Conservation (phyloP, 2,888 invertebrate genomes). For the Mactromeris polynyma region DNA sequence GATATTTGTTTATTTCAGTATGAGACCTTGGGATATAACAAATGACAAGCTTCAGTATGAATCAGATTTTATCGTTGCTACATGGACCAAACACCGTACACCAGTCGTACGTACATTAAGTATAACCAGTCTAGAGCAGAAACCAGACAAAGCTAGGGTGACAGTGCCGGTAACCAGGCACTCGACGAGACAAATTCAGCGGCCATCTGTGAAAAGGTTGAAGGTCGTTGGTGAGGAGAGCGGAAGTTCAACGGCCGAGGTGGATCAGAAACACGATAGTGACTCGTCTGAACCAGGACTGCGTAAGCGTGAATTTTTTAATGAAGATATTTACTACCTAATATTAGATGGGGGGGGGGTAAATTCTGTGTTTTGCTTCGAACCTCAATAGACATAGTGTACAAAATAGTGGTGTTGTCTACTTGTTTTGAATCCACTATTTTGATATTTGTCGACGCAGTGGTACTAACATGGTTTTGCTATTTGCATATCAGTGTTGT, state of each 20-base stretch:
- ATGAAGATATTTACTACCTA: neutral
- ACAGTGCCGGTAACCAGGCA: constrained; percentile 43
- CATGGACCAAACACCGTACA: constrained; percentile 92
- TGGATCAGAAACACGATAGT: constrained; percentile 75
- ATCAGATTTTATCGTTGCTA: constrained; percentile 92
- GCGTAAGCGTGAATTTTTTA: constrained; percentile 49
- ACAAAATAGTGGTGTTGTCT: no score
- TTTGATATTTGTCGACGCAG: no score
- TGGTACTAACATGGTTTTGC: no score
- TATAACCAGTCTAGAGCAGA: constrained; percentile 90
- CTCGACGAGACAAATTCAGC: constrained; percentile 56
- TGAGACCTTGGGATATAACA: constrained; percentile 95
- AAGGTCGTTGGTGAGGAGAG: constrained; percentile 77
- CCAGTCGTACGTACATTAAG: constrained; percentile 92
- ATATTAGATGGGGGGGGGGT: neutral
- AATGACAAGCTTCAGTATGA: constrained; percentile 96
- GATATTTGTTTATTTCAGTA: constrained; percentile 81
- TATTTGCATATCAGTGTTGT: no score
- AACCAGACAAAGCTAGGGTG: constrained; percentile 61
- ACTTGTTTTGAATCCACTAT: no score
- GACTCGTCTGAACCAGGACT: constrained; percentile 77
- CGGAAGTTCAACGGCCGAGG: constrained; percentile 79
- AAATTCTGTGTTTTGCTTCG: neutral
- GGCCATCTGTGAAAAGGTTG: constrained; percentile 68
- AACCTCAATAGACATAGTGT: no score